Evolutionary conservation across 1,140 invertebrate species (phyloP), one percentile per base, ranked within the genome.

Genomic region (Caenorhabditis briggsae): DNA sequence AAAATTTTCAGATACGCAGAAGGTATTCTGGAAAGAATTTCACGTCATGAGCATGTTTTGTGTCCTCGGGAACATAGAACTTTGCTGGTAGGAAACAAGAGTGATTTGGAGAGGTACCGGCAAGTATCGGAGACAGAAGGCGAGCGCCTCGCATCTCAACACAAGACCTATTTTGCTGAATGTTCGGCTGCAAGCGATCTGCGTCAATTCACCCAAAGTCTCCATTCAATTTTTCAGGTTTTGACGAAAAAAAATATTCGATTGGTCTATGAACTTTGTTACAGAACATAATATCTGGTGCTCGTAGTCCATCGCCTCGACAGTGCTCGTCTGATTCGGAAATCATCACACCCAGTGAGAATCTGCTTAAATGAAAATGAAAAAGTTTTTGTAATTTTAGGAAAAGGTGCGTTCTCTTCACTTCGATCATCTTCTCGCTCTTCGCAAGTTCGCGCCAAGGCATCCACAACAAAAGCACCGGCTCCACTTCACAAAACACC

Each of bases 71-170:
- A 89, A 89, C 85, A 93, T 92, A n/a, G 85, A 59, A 82, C 93
- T 0, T 92, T 93, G 12, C 88, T 93, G 0, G 91, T 93, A 1
- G 93, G 93, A n/a, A 93, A 93, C 88, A 93, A 93, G 90, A 91
- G 92, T 50, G 93, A 93, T 86, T 87, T 93, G 82, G 93, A 93
- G 87, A 70, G 93, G 90, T 93, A 93, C 89, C 92, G 88, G 56
- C 88, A 88, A 88, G 88, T 88, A 2, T 78, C 84, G 20, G 86
- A 86, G n/a, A 78, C 58, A 7, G 88, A 88, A 43, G 88, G 88
- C 41, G 86, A 88, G 50, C 41, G 82, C 3, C 43, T 88, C 18
- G 88, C 88, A 16, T 82, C 56, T 20, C 65, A 87, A 50, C 82
- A 86, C 23, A 87, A 87, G 43, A 82, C 88, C 0, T 55, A 82